Evolutionary conservation across 1,140 invertebrate species (phyloP).

Genomic region (Trialeurodes vaporariorum): DNA sequence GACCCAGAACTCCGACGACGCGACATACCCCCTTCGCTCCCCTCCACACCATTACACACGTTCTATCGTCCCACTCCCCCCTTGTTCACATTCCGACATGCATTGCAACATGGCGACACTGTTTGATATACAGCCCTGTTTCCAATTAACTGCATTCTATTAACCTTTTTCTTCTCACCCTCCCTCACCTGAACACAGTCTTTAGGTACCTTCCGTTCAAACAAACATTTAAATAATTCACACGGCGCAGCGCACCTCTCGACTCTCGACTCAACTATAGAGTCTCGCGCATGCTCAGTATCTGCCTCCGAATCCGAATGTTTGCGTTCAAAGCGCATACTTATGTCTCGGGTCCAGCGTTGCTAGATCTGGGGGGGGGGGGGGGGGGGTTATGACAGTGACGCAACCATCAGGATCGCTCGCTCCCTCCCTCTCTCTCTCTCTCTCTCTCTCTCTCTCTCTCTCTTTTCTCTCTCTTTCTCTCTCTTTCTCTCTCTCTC

Average conservation of each 20-base stretch:
- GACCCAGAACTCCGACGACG: too few relatives aligned
- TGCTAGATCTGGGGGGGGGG: neutral
- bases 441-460: constrained; percentile 5
- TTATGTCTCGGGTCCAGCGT: neutral
- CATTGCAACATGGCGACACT: neutral
- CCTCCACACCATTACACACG: too few relatives aligned
- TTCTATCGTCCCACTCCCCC: too few relatives aligned
- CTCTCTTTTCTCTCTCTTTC: constrained; percentile 2
- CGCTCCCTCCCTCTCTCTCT: constrained; percentile 3
- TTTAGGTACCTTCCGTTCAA: neutral
- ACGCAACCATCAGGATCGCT: constrained; percentile 6
- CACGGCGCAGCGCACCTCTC: too few relatives aligned
- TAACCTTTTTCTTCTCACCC: too few relatives aligned
- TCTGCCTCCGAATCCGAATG: too few relatives aligned
- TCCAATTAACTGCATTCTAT: neutral
- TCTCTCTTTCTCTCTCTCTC: too few relatives aligned
- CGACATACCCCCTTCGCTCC: too few relatives aligned
- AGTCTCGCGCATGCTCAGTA: too few relatives aligned
- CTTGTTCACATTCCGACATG: neutral
- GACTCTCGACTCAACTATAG: too few relatives aligned
- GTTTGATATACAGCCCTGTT: neutral
- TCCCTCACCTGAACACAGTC: too few relatives aligned
- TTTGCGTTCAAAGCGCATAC: neutral
- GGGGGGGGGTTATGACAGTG: neutral
- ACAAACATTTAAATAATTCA: neutral